These are phyloP conservation scores for Spinus pinus DNA, from an alignment of 2,797 vertebrate species.

Conservation along the genomic window DNA sequence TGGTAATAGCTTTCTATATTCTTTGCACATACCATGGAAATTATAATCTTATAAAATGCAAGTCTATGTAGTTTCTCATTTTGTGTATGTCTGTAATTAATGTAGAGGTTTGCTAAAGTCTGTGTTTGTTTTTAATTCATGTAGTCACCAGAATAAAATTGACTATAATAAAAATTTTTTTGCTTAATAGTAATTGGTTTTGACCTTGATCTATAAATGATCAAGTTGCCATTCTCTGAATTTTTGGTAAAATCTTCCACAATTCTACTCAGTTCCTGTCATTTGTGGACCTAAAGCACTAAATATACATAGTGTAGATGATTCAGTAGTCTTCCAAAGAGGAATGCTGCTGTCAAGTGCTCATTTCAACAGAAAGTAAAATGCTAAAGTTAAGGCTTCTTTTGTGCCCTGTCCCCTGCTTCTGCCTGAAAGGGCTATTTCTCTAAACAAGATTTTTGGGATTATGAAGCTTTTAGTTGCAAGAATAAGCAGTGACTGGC, in stretches of 20 bases:
- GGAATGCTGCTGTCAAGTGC: neutral
- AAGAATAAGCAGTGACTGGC: neutral
- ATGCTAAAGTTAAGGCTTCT: neutral
- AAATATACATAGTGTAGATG: neutral
- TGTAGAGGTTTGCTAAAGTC: neutral
- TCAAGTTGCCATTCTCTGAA: neutral
- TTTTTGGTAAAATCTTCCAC: neutral
- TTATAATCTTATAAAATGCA: neutral
- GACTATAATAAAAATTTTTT: neutral
- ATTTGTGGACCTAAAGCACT: neutral
- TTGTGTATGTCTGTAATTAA: neutral
- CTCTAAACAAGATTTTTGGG: neutral
- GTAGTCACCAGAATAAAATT: neutral
- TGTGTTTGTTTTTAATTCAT: neutral
- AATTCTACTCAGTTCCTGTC: neutral
- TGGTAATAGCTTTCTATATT: neutral
- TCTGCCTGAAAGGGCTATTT: neutral
- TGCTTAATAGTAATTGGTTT: neutral
- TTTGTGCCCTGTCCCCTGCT: accelerated
- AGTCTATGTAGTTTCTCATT: neutral
- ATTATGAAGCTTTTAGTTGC: neutral
- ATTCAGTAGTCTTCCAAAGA: neutral
- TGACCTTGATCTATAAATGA: neutral
- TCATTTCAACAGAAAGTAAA: neutral
- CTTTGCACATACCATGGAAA: neutral